A percentile compares a stretch with the other conserved stretches of the same genome.
Conservation (phyloP, 2,888 invertebrate species). For the Busseola fusca region DNA sequence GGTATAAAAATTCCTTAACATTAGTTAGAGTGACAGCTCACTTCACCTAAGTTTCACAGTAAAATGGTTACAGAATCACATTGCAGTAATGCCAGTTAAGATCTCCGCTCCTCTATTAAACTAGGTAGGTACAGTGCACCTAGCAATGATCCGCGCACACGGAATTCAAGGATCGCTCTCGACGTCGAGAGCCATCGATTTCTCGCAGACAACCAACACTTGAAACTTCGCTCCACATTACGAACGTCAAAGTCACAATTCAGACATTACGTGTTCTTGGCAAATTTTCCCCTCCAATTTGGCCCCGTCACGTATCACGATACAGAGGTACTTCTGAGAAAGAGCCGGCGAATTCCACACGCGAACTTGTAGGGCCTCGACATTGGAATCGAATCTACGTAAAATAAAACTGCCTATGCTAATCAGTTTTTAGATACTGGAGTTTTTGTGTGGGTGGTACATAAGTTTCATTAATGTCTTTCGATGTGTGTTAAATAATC, state of each 20-base stretch:
- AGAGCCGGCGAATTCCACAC: slow-evolving; percentile 59
- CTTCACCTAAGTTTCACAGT: no score
- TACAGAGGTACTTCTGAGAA: slow-evolving; percentile 62
- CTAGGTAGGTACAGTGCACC: neutral
- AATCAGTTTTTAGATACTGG: slow-evolving; percentile 20
- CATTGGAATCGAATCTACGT: slow-evolving; percentile 53
- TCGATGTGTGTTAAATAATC: neutral
- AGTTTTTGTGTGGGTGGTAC: neutral
- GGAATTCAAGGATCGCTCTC: slow-evolving; percentile 38
- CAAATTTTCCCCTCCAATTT: slow-evolving; percentile 66
- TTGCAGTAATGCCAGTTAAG: neutral
- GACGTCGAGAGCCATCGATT: slow-evolving; percentile 66
- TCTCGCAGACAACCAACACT: slow-evolving; percentile 54
- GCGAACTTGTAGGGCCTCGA: slow-evolving; percentile 46
- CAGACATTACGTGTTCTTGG: slow-evolving; percentile 71
- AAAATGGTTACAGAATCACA: no score
- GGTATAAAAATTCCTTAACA: no score
- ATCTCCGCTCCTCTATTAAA: neutral
- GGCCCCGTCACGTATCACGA: slow-evolving; percentile 70
- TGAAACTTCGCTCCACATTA: slow-evolving; percentile 63
- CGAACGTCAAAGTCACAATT: slow-evolving; percentile 72
- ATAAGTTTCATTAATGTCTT: neutral
- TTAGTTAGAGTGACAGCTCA: no score
- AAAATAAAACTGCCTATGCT: slow-evolving; percentile 43
- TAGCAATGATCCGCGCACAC: slow-evolving; percentile 20